These are phyloP conservation scores for Apodemia mormo DNA, from an alignment of 2,888 invertebrate genomes.

Conservation along the genomic window DNA sequence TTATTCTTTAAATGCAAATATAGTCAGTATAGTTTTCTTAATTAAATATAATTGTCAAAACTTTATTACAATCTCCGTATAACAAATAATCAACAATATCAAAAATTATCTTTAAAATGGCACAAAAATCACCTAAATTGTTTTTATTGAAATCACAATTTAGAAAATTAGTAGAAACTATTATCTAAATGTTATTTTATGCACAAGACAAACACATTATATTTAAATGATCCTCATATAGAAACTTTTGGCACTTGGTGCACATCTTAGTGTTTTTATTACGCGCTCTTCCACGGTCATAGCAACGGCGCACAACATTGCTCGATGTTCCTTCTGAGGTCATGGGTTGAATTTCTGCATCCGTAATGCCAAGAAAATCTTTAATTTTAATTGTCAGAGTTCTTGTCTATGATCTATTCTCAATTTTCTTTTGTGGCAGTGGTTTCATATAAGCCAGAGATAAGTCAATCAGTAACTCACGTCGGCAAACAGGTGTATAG, in stretches of 20 bases:
- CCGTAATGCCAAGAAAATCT: conserved; percentile 24
- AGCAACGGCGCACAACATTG: conserved; percentile 24
- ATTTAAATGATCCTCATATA: conserved; percentile 30
- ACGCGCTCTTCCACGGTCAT: conserved; percentile 29
- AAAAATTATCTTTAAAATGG: background rate
- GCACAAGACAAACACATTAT: conserved; percentile 30
- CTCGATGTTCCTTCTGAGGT: conserved; percentile 23
- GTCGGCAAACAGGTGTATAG: conserved; percentile 22
- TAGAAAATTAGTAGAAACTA: conserved; percentile 14
- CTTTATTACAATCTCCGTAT: background rate
- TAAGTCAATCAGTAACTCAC: conserved; percentile 25
- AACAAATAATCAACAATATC: background rate
- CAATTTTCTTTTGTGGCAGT: conserved; percentile 19
- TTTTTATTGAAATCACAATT: conserved; percentile 14
- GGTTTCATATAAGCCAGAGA: conserved; percentile 30
- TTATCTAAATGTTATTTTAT: conserved; percentile 22
- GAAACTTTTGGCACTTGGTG: conserved; percentile 24
- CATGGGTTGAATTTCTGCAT: conserved; percentile 15
- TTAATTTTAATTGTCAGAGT: conserved; percentile 1
- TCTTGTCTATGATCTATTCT: conserved; percentile 11
- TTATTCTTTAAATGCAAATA: background rate
- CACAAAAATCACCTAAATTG: background rate
- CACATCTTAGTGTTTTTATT: conserved; percentile 32
- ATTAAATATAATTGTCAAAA: background rate
- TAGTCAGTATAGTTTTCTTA: background rate